phyloP scores from a whole-genome alignment of 2,113 vertebrate species.

The Hoplias malabaricus region DNA sequence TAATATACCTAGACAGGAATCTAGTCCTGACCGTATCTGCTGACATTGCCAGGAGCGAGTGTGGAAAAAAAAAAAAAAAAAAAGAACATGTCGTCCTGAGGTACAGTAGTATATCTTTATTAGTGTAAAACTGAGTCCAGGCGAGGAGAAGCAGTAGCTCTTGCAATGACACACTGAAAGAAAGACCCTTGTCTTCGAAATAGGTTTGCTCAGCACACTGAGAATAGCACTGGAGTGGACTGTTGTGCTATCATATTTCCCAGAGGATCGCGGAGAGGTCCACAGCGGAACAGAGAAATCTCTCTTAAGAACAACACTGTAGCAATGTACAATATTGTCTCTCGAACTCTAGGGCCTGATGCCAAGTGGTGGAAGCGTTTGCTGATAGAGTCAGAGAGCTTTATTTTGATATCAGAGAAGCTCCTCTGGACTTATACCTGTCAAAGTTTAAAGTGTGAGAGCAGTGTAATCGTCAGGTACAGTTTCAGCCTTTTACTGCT shows the following conservation, averaged over 20 bases:
- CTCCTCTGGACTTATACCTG: not conserved
- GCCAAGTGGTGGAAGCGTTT: constrained; percentile 1
- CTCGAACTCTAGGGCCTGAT: constrained; percentile 12
- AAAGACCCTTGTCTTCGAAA: constrained; percentile 45
- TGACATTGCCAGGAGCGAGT: constrained; percentile 31
- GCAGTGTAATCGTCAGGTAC: not conserved
- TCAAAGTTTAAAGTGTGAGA: not conserved
- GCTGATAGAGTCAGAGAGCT: constrained; percentile 20
- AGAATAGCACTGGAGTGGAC: constrained; percentile 30
- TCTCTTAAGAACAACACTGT: constrained; percentile 14
- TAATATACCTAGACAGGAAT: constrained; percentile 36
- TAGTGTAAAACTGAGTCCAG: constrained; percentile 49
- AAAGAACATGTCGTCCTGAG: constrained; percentile 33
- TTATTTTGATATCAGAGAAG: not conserved
- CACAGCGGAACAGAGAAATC: constrained; percentile 2
- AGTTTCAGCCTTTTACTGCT: not conserved
- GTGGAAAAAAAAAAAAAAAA: constrained; percentile 29
- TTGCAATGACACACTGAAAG: constrained; percentile 41
- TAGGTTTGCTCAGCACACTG: constrained; percentile 42
- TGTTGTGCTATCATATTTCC: constrained; percentile 36
- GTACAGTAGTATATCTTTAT: constrained; percentile 48
- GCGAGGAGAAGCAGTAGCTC: constrained; percentile 33
- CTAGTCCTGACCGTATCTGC: constrained; percentile 29
- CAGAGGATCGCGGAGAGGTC: constrained; percentile 7
- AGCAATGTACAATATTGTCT: not conserved